Conservation (phyloP, 2,113 vertebrate species). For the Hippoglossus stenolepis region DNA sequence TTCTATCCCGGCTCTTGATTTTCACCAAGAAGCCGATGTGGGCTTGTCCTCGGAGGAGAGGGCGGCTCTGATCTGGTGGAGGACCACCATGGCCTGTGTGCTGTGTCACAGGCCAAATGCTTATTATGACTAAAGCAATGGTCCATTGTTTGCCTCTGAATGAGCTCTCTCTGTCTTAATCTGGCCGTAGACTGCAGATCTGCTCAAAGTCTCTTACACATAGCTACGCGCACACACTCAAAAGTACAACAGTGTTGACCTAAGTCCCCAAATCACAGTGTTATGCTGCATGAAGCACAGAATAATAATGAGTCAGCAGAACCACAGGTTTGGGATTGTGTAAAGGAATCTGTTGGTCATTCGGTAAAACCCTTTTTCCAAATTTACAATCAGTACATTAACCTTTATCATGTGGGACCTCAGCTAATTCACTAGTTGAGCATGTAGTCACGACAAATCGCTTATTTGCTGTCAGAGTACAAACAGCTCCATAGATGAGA, state of each 20-base stretch:
- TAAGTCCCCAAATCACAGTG: neutral
- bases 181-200: conserved; percentile 74
- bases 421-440: too few species aligned
- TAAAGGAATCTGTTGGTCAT: neutral
- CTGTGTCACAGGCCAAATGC: conserved; percentile 73
- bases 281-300: conserved; percentile 15
- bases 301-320: conserved; percentile 50
- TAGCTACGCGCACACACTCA: conserved; percentile 66
- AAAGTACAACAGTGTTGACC: conserved; percentile 40
- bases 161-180: conserved; percentile 80
- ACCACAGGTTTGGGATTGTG: neutral
- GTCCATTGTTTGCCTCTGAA: conserved; percentile 82
- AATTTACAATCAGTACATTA: too few species aligned
- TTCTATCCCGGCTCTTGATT: conserved; percentile 7
- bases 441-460: too few species aligned
- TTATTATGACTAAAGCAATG: conserved; percentile 79
- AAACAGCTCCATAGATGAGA: neutral
- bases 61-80: conserved; percentile 46
- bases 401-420: too few species aligned
- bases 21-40: conserved; percentile 24
- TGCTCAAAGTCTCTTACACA: conserved; percentile 78
- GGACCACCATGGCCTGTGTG: conserved; percentile 59
- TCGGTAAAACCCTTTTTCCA: neutral
- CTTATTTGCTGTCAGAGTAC: neutral
- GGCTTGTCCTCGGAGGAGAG: conserved; percentile 28